Evolutionary conservation across 2,113 vertebrate species (phyloP).

Genomic region (Hippoglossus stenolepis): DNA sequence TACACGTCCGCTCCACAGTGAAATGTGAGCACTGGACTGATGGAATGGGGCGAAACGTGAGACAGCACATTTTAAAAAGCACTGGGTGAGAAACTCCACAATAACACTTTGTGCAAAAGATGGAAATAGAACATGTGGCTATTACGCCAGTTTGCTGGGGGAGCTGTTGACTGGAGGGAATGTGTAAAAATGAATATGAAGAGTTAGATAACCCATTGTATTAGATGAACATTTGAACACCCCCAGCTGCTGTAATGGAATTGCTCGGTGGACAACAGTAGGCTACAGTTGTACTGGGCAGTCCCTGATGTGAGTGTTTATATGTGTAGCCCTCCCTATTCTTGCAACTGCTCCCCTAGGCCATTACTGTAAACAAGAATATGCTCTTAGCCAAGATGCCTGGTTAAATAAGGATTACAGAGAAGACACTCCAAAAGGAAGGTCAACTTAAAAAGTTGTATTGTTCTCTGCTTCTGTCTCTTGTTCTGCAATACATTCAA

Average conservation of each 20-base stretch:
- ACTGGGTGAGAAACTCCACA: constrained; percentile 6
- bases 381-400: constrained; percentile 60
- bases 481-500: neutral
- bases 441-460: constrained; percentile 31
- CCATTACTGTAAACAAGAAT: constrained; percentile 70
- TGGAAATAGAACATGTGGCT: neutral
- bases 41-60: constrained; percentile 6
- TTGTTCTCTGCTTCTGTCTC: neutral
- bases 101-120: constrained; percentile 4
- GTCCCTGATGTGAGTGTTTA: constrained; percentile 43
- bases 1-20: neutral
- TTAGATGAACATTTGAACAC: constrained; percentile 20
- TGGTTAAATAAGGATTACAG: constrained; percentile 58
- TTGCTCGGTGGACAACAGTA: constrained; percentile 10
- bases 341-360: constrained; percentile 43
- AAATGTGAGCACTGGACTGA: constrained; percentile 13
- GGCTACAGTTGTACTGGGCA: constrained; percentile 19
- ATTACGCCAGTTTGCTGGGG: constrained; percentile 16
- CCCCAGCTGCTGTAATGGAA: constrained; percentile 10
- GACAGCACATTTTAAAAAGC: constrained; percentile 11
- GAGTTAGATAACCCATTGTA: neutral
- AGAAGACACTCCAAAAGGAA: constrained; percentile 37
- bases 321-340: constrained; percentile 42
- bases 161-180: constrained; percentile 22
- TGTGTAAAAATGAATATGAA: constrained; percentile 24